Base-by-base conservation (phyloP, 2,797 vertebrate genomes). In the Chaenodraco wilsoni region DNA sequence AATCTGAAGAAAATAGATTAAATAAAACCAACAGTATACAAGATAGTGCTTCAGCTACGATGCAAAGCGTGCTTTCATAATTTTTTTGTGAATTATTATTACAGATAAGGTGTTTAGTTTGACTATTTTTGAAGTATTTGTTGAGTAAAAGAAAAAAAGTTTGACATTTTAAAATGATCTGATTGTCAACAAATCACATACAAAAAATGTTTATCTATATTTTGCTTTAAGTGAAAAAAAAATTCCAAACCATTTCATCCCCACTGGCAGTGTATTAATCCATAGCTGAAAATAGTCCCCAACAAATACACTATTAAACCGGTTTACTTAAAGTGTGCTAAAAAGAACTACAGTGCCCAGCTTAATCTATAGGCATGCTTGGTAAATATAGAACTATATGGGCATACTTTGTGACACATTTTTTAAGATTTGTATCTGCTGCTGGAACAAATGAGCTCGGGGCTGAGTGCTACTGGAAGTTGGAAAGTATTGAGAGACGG, bases 361-460 rank as follows among this genome's bases (percentile, higher is more conserved):
- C 31, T 55, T 19, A 31, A 44, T 58, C 15, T 41, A 33, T 2
- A 15, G 16, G 2, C 43, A n/a, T 23, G 23, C 13, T 19, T 41
- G 33, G 33, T 21, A 44, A 40, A 33, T 41, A 50, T 13, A 27
- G 27, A 15, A 43, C 16, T 19, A 23, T 17, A 5, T 15, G 33
- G 33, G 33, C 33, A 6, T 37, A 33, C 17, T 41, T 37, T 51
- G 11, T 16, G 48, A 45, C 3, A 33, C 49, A 51, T 61, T 45
- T 65, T 11, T 2, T 27, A 63, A 37, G 9, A 19, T 51, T 14
- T 31, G 40, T 13, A 48, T 50, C 16, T 17, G 9, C 2, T 37
- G 12, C 7, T 62, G 50, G 51, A 75, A 41, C 58, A 54, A 55
- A 49, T 55, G 44, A 13, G 27, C 27, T 33, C 14, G 15, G 37